phyloP scores from a whole-genome alignment of 2,113 vertebrate genomes.

The Erythrocercus mccallii region DNA sequence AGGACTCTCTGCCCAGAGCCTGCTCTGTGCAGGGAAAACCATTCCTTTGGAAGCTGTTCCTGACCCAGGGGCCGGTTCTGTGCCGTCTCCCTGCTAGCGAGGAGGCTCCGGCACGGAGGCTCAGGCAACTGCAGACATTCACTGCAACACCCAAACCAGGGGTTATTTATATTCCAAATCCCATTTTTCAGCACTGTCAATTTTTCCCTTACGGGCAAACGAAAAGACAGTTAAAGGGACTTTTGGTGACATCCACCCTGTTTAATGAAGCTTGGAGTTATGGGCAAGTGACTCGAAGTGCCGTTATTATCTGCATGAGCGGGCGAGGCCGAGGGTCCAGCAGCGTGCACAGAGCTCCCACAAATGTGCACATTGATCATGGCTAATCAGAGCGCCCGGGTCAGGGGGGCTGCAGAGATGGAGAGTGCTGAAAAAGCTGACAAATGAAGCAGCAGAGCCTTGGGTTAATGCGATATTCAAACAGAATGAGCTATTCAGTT shows the following conservation, averaged over 20 bases:
- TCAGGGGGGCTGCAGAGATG: constrained; percentile 63
- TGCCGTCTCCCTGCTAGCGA: accelerated
- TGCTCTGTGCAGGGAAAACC: background rate
- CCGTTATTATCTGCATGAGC: constrained; percentile 84
- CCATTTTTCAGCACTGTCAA: constrained; percentile 57
- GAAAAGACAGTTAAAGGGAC: constrained; percentile 70
- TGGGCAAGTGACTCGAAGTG: constrained; percentile 77
- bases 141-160: background rate
- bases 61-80: background rate
- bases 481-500: constrained; percentile 62
- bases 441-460: constrained; percentile 66
- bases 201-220: constrained; percentile 10
- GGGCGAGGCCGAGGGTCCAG: constrained; percentile 75
- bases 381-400: constrained; percentile 76
- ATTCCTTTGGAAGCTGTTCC: background rate
- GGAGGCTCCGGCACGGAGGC: background rate
- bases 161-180: constrained; percentile 57
- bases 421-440: constrained; percentile 70
- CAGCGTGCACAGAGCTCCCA: constrained; percentile 69
- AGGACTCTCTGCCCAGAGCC: background rate
- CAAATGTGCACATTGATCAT: constrained; percentile 82
- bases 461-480: constrained; percentile 68
- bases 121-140: background rate
- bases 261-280: constrained; percentile 83
- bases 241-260: constrained; percentile 79